A percentile compares a stretch with the other conserved stretches of the same genome.
These are phyloP conservation scores for Dicentrarchus labrax DNA, from an alignment of 2,113 vertebrate species.

Conservation along the genomic window DNA sequence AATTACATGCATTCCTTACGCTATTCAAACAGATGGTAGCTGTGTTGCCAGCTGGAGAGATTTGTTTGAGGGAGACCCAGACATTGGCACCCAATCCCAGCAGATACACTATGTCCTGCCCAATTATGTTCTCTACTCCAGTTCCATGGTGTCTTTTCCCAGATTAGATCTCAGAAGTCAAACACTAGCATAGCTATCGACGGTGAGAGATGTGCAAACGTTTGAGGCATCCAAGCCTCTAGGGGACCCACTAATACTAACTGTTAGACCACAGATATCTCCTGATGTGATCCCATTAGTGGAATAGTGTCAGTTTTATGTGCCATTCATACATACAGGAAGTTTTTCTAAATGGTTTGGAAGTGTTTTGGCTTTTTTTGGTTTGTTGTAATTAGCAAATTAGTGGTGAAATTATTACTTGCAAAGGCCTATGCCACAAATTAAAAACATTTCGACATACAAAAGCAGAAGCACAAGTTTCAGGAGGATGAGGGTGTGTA, in stretches of 20 bases:
- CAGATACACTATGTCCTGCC: slow-evolving; percentile 54
- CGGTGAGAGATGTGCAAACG: slow-evolving; percentile 7
- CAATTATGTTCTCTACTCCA: slow-evolving; percentile 47
- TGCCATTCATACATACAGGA: background rate
- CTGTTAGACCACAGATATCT: slow-evolving; percentile 4
- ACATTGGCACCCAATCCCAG: slow-evolving; percentile 52
- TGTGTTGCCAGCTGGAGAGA: slow-evolving; percentile 56
- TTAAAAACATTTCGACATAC: background rate
- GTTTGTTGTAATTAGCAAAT: slow-evolving; percentile 1
- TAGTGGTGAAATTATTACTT: background rate
- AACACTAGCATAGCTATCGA: slow-evolving; percentile 13
- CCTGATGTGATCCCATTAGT: background rate
- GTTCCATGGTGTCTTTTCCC: slow-evolving; percentile 38
- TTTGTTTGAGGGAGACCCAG: slow-evolving; percentile 59
- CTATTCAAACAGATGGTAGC: slow-evolving; percentile 70
- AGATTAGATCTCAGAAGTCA: slow-evolving; percentile 45
- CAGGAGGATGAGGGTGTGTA: background rate
- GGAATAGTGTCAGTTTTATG: background rate
- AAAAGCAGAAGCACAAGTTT: background rate
- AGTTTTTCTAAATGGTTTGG: slow-evolving; percentile 9
- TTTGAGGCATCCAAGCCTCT: slow-evolving; percentile 9
- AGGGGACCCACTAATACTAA: background rate
- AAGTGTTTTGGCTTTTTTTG: background rate
- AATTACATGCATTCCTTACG: slow-evolving; percentile 66
- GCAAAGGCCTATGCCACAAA: background rate